Conservation (phyloP, 2,113 vertebrate species). For the Podarcis raffonei region DNA sequence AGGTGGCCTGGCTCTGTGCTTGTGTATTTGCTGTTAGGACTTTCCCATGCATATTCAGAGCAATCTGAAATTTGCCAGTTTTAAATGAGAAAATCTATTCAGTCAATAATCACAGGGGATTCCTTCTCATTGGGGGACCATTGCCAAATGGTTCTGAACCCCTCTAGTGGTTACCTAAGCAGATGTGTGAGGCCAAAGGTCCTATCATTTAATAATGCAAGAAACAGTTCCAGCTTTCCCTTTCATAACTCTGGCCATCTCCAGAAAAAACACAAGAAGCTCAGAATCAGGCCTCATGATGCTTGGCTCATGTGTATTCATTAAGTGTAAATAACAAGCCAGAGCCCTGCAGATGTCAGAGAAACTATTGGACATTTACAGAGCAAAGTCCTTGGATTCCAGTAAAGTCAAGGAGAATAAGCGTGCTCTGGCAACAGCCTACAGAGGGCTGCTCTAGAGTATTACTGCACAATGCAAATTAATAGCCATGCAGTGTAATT, state of each 20-base stretch:
- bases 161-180: not conserved
- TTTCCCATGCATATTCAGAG: not conserved
- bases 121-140: not conserved
- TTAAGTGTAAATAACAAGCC: conserved; percentile 58
- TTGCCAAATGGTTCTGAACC: not conserved
- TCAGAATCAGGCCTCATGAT: conserved; percentile 14
- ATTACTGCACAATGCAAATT: conserved; percentile 24
- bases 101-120: not conserved
- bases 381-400: not conserved
- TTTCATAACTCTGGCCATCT: not conserved
- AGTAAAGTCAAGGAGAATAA: conserved; percentile 9
- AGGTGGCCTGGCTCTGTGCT: no score
- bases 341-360: conserved; percentile 38
- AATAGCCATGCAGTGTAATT: not conserved
- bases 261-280: not conserved
- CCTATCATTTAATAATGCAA: conserved; percentile 27
- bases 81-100: not conserved
- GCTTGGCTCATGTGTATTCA: conserved; percentile 44
- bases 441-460: conserved; percentile 20
- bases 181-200: not conserved
- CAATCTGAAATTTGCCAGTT: not conserved
- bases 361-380: conserved; percentile 21
- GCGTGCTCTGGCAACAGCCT: conserved; percentile 29
- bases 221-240: conserved; percentile 2
- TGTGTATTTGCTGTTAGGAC: not conserved